Conservation (phyloP, 1,140 invertebrate genomes). For the Geopemphigus sp. region DNA sequence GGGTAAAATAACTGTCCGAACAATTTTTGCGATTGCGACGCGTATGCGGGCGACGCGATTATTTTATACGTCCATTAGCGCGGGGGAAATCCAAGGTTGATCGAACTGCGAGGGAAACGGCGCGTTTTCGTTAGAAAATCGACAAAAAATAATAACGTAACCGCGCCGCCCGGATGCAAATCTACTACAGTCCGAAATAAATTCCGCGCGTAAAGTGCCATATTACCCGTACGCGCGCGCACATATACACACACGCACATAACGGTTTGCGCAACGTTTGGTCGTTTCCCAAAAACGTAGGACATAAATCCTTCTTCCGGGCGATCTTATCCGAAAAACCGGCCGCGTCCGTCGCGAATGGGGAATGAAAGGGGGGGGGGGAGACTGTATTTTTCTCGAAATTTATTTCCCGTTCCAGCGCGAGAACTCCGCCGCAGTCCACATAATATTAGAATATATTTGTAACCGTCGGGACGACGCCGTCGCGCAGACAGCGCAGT, state of each 20-base stretch:
- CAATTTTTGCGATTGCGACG: background rate
- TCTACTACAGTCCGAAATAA: slow-evolving; percentile 10
- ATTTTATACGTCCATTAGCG: background rate
- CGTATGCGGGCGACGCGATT: background rate
- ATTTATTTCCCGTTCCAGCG: background rate
- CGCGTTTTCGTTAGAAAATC: background rate
- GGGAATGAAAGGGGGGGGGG: background rate
- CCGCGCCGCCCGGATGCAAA: slow-evolving; percentile 14
- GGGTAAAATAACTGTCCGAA: slow-evolving; percentile 14
- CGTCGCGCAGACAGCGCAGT: background rate
- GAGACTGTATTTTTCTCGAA: background rate
- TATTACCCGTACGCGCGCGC: too few relatives aligned
- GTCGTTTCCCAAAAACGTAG: slow-evolving; percentile 41
- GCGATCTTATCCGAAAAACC: slow-evolving; percentile 32
- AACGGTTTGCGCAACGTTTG: slow-evolving; percentile 30
- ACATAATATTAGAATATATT: background rate
- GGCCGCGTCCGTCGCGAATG: background rate
- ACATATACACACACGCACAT: too few relatives aligned
- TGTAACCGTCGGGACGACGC: background rate
- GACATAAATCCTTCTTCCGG: slow-evolving; percentile 36
- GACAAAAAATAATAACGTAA: background rate
- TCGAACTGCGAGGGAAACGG: background rate
- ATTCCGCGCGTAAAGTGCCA: background rate
- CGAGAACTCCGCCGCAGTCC: background rate
- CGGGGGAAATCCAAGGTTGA: background rate